Evolutionary conservation across 2,797 vertebrate species (phyloP).

Genomic region (Chlorospingus flavigularis): DNA sequence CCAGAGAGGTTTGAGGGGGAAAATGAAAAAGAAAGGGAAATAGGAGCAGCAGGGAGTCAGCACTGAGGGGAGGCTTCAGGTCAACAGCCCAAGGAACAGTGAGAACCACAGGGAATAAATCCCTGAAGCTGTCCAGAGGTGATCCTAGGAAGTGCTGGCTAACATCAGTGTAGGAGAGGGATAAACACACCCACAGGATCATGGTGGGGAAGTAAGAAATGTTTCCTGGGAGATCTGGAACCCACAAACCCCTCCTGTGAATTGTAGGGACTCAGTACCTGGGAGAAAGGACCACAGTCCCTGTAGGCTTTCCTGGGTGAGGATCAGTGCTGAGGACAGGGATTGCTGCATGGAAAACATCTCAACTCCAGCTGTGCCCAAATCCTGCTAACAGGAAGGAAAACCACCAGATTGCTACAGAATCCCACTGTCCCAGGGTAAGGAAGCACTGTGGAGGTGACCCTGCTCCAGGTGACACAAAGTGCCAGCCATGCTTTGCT

Average conservation of each 20-base stretch:
- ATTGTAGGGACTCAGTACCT: not conserved
- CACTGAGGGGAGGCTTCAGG: not conserved
- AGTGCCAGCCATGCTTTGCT: rapidly evolving
- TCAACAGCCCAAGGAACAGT: not conserved
- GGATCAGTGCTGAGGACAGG: rapidly evolving
- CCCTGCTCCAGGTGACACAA: not conserved
- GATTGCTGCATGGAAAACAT: not conserved
- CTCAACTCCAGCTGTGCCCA: not conserved
- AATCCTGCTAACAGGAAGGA: rapidly evolving
- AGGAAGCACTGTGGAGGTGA: too few relatives aligned
- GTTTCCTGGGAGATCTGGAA: not conserved
- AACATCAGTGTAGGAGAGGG: rapidly evolving
- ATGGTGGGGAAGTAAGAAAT: rapidly evolving
- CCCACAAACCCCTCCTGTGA: not conserved
- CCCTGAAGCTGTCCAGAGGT: not conserved
- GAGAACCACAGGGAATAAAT: not conserved
- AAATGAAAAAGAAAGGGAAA: not conserved
- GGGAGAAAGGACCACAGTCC: not conserved
- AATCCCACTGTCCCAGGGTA: not conserved
- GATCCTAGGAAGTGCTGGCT: not conserved
- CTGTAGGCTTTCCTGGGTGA: rapidly evolving
- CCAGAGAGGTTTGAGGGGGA: rapidly evolving
- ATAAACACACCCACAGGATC: rapidly evolving
- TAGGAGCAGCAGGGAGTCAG: not conserved
- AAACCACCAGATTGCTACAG: rapidly evolving